Evolutionary conservation across 2,797 vertebrate species (phyloP), one percentile per base, ranked within the genome.

Genomic region (Neomorphus geoffroyi): DNA sequence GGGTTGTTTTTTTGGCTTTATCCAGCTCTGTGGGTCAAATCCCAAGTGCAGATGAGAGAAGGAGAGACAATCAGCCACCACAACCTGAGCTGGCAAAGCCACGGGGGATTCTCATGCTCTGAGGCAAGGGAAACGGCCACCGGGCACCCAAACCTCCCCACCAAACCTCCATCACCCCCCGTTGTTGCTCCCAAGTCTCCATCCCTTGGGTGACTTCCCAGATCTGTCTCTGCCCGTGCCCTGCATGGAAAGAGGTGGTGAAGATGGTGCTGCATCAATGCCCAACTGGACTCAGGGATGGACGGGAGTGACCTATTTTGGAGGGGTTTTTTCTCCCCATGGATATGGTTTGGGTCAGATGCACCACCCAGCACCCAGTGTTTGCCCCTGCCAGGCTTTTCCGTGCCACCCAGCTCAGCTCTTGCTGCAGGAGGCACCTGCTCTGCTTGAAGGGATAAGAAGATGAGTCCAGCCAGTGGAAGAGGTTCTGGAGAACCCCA

Each of bases 41-140:
- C 86, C 95, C 75, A 95, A 97, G 96, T 43, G 88, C 92, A 93
- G 94, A 87, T 41, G 50, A 96, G 95, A 93, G 87, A 90, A 75
- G 95, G 88, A 97, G 51, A 97, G 97, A 98, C 98, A 98, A 98
- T 98, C 97, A 97, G 82, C 60, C 65, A 15, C 81, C 50, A 45
- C 1, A 2, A 69, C 67, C 90, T 53, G 83, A 79, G 80, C 90
- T 10, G 18, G 93, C 92, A 50, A 39, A 77, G 28, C 60, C 15
- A 1, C 1, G 4, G 60, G 88, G 86, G 58, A 56, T 84, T 70
- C 81, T 62, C 57, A 85, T 74, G 32, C 89, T 93, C 95, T 95
- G 93, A 96, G 96, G 93, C 93, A 96, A 96, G 90, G 91, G 92
- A 94, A 96, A 75, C 0, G 1, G 11, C 35, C 64, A 50, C 28